Evolutionary conservation across 2,113 vertebrate species (phyloP).

Genomic region (Barbus barbus): DNA sequence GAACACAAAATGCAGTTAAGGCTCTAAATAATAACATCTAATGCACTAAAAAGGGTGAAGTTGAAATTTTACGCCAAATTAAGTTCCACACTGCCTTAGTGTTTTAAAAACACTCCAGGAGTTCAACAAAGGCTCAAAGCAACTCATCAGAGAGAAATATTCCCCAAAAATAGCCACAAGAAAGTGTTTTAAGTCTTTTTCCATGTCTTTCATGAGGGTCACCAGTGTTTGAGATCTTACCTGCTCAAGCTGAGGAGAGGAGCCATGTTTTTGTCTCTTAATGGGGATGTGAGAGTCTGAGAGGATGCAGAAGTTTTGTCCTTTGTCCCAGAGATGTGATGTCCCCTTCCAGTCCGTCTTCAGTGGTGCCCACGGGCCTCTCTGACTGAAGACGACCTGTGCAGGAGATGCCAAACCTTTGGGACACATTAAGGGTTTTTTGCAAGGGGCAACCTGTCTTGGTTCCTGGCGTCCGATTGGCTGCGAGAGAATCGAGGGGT

Average conservation of each 20-base stretch:
- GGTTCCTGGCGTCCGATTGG: constrained; percentile 44
- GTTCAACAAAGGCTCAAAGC: background rate
- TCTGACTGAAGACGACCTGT: constrained; percentile 27
- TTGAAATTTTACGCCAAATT: background rate
- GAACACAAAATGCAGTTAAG: background rate
- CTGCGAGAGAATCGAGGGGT: constrained; percentile 22
- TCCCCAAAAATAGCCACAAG: background rate
- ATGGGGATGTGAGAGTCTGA: constrained; percentile 5
- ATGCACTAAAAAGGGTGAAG: background rate
- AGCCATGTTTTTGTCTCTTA: constrained; percentile 26
- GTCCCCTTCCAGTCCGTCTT: constrained; percentile 4
- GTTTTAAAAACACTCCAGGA: background rate
- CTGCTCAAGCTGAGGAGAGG: constrained; percentile 22
- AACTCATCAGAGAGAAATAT: background rate
- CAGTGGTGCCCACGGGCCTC: constrained; percentile 4
- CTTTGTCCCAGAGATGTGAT: background rate
- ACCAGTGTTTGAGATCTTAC: constrained; percentile 18
- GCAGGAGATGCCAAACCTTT: constrained; percentile 9
- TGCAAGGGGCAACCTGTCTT: background rate
- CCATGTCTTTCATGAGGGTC: background rate
- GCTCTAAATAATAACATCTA: background rate
- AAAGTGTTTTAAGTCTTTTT: background rate
- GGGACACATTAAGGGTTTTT: constrained; percentile 40
- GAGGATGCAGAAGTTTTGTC: constrained; percentile 15
- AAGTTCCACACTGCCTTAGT: background rate